Conservation (phyloP, 2,888 invertebrate species). For the Ditylenchus weischeri region DNA sequence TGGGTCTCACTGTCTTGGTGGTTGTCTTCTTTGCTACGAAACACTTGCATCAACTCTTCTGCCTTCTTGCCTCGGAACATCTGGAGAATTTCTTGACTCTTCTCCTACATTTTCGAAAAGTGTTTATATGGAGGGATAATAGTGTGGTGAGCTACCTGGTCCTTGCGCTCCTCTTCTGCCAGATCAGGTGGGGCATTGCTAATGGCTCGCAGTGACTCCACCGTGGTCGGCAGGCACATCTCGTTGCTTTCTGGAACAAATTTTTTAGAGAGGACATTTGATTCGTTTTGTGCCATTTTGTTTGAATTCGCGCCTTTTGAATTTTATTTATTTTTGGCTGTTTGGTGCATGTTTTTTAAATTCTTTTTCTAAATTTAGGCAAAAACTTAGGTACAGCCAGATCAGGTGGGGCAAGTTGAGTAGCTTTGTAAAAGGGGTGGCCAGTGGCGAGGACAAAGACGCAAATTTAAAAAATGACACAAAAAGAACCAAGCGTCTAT, state of each 20-base stretch:
- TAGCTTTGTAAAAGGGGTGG: too few species aligned
- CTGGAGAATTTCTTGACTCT: slow-evolving; percentile 33
- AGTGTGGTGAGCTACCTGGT: slow-evolving; percentile 31
- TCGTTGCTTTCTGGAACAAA: slow-evolving; percentile 14
- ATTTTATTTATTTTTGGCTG: too few species aligned
- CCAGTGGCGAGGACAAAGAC: too few species aligned
- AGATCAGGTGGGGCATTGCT: slow-evolving; percentile 44
- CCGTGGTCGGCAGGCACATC: slow-evolving; percentile 29
- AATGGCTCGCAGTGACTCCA: slow-evolving; percentile 40
- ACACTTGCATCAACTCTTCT: slow-evolving; percentile 27
- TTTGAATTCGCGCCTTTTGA: too few species aligned
- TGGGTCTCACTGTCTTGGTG: slow-evolving; percentile 15
- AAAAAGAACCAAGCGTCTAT: too few species aligned
- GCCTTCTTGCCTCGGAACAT: slow-evolving; percentile 37
- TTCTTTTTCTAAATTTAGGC: background rate
- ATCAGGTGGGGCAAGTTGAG: too few species aligned
- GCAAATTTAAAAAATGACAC: too few species aligned
- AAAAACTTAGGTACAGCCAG: slow-evolving; percentile 6
- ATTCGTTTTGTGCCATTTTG: background rate
- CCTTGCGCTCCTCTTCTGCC: slow-evolving; percentile 46
- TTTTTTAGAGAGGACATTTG: background rate
- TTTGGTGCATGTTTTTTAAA: background rate
- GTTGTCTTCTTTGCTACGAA: slow-evolving; percentile 15
- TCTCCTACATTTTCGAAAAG: slow-evolving; percentile 24
- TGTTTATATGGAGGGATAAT: too few species aligned